Conservation (phyloP, 2,888 invertebrate species). For the Cyrtodaria siliqua region DNA sequence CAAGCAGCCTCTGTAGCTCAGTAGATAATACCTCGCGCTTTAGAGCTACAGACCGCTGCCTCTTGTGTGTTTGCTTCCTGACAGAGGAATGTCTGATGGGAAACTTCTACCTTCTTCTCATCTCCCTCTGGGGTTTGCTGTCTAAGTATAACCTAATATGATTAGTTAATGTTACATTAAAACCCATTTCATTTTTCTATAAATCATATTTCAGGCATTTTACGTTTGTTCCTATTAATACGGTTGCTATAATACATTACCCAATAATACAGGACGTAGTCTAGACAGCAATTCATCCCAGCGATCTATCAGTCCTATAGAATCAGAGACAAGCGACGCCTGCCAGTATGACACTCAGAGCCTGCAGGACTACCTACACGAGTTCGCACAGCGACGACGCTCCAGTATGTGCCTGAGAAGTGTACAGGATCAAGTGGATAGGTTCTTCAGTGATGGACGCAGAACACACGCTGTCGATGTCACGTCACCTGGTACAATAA, state of each 20-base stretch:
- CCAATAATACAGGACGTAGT: slow-evolving; percentile 44
- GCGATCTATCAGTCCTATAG: not conserved
- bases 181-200: too few species aligned
- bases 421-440: slow-evolving; percentile 61
- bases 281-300: slow-evolving; percentile 11
- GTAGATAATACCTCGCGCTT: too few species aligned
- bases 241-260: not conserved
- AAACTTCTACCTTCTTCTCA: too few species aligned
- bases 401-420: slow-evolving; percentile 51
- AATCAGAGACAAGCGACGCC: not conserved
- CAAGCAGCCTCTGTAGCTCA: too few species aligned
- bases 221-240: not conserved
- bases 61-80: too few species aligned
- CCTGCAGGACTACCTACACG: slow-evolving; percentile 46
- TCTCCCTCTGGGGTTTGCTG: too few species aligned
- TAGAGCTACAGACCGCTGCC: too few species aligned
- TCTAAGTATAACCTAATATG: too few species aligned
- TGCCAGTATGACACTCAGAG: slow-evolving; percentile 12
- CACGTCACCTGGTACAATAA: slow-evolving; percentile 79
- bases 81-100: too few species aligned
- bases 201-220: not conserved
- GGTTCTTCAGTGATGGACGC: slow-evolving; percentile 53
- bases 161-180: too few species aligned
- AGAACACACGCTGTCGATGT: slow-evolving; percentile 70
- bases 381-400: slow-evolving; percentile 33